These are phyloP conservation scores for Cataglyphis albicans DNA, from an alignment of 2,888 invertebrate species.

Conservation along the genomic window DNA sequence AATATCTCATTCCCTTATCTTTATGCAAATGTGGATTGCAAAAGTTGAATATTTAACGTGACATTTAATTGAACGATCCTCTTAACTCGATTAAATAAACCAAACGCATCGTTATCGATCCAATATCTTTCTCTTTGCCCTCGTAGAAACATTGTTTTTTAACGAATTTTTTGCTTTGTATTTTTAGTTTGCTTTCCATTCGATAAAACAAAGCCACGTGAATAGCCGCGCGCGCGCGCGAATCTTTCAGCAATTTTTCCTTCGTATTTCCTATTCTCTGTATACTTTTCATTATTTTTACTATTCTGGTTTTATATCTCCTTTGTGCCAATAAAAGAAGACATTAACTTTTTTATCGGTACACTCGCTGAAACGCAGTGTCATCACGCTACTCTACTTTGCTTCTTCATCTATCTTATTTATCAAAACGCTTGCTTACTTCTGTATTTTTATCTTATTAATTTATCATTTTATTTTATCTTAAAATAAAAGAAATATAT, in stretches of 20 bases:
- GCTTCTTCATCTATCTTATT: conserved; percentile 1
- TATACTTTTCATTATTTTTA: conserved; percentile 11
- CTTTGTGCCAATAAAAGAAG: not conserved
- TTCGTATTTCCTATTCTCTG: conserved; percentile 12
- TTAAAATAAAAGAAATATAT: not conserved
- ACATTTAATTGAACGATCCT: not conserved
- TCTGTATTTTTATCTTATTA: not conserved
- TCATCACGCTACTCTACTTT: not conserved
- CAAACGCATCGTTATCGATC: not conserved
- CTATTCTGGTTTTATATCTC: not conserved
- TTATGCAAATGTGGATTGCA: not conserved
- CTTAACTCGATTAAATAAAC: conserved; percentile 1
- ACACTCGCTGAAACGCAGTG: not conserved
- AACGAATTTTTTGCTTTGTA: conserved; percentile 27
- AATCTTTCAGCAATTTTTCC: not conserved
- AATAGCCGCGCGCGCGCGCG: not conserved
- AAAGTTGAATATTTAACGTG: conserved; percentile 4
- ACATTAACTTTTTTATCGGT: not conserved
- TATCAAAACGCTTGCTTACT: not conserved
- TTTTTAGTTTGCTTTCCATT: conserved; percentile 28
- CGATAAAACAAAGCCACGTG: conserved; percentile 21
- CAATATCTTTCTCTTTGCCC: not conserved
- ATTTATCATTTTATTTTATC: conserved; percentile 1
- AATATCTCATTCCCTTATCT: not conserved
- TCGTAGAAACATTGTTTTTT: conserved; percentile 21